These are phyloP conservation scores for Pampus argenteus DNA, from an alignment of 2,797 vertebrate genomes.

Conservation along the genomic window DNA sequence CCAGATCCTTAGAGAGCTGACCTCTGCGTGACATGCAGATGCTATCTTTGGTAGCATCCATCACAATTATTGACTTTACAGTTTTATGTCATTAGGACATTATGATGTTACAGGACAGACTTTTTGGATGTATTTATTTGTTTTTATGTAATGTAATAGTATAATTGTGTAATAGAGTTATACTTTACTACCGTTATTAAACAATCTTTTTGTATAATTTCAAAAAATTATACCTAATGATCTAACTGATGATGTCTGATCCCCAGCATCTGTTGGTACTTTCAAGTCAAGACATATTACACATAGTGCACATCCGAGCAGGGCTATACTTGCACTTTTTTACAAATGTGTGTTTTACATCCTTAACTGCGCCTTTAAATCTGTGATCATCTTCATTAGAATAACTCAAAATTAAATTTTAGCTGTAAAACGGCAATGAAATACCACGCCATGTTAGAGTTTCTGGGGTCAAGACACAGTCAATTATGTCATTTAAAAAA, in stretches of 20 bases:
- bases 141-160: no score
- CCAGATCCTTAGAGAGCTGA: constrained; percentile 1
- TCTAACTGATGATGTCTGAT: constrained; percentile 4
- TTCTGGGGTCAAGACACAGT: background rate
- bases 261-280: background rate
- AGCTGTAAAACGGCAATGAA: background rate
- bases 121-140: no score
- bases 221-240: no score
- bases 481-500: background rate
- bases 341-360: background rate
- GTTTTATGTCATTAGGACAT: background rate
- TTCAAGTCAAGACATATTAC: background rate
- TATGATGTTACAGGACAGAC: no score
- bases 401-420: constrained; percentile 2
- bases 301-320: background rate
- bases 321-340: background rate
- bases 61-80: background rate
- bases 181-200: no score
- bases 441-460: background rate
- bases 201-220: background rate
- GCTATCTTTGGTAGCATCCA: constrained; percentile 1
- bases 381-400: constrained; percentile 4
- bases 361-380: background rate
- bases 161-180: no score
- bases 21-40: background rate